Evolutionary conservation across 1,140 invertebrate species (phyloP).

Genomic region (Phymorhynchus buccinoides): DNA sequence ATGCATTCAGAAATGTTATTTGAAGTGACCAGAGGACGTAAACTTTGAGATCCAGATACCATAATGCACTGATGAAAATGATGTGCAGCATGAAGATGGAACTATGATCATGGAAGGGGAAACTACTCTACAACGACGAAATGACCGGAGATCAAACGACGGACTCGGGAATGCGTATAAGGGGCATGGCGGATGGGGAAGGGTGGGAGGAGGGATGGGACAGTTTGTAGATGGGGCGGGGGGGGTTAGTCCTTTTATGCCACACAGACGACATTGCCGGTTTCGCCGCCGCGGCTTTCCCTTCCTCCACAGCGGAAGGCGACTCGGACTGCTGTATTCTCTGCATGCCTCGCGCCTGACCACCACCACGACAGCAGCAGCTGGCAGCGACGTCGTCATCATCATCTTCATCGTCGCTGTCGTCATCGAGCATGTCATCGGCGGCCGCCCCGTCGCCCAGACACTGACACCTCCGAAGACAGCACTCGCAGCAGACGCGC

Average conservation of each 20-base stretch:
- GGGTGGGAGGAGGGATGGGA: background rate
- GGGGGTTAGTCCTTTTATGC: constrained; percentile 15
- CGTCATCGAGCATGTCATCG: constrained; percentile 30
- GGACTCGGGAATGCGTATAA: constrained; percentile 8
- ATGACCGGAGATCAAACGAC: background rate
- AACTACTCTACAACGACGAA: background rate
- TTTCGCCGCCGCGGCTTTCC: too few species aligned
- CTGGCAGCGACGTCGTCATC: background rate
- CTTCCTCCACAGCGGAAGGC: background rate
- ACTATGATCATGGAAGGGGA: background rate
- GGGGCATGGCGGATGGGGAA: constrained; percentile 8
- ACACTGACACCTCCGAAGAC: constrained; percentile 34
- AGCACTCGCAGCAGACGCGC: constrained; percentile 36
- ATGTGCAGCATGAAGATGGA: background rate
- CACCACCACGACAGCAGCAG: constrained; percentile 24
- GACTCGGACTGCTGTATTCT: constrained; percentile 13
- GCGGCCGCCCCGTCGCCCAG: background rate
- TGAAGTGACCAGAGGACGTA: too few species aligned
- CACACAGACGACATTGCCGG: background rate
- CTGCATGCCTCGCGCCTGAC: background rate
- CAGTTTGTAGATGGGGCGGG: constrained; percentile 27
- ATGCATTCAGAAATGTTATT: too few species aligned
- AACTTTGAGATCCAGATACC: too few species aligned
- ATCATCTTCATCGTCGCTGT: background rate
- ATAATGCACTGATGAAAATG: too few species aligned